Evolutionary conservation across 2,888 invertebrate genomes (phyloP).

Genomic region (Caenorhabditis afra): DNA sequence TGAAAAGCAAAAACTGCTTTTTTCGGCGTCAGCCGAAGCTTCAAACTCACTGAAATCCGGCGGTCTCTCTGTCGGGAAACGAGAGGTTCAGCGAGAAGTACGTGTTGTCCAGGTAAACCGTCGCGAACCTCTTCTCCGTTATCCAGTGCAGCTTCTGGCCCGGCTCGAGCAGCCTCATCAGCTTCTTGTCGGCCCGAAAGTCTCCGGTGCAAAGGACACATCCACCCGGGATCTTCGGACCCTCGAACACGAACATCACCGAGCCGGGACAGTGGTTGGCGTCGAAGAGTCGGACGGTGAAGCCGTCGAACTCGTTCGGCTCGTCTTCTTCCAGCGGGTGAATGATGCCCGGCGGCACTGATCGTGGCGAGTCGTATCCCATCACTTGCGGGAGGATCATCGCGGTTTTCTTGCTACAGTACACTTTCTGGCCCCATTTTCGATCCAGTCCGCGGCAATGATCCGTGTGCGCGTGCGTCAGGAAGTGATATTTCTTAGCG

Average conservation of each 20-base stretch:
- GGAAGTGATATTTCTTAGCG: constrained; percentile 18
- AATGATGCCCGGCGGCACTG: constrained; percentile 13
- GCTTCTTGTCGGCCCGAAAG: constrained; percentile 28
- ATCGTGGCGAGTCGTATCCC: constrained; percentile 2
- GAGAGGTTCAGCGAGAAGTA: constrained; percentile 18
- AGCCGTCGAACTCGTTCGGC: constrained; percentile 21
- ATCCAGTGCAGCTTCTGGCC: not conserved
- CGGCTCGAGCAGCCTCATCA: constrained; percentile 8
- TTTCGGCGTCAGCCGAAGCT: no score
- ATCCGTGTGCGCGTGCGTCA: constrained; percentile 38
- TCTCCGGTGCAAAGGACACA: constrained; percentile 38
- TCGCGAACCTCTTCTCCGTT: not conserved
- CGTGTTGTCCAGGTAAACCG: constrained; percentile 44
- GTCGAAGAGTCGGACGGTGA: constrained; percentile 22
- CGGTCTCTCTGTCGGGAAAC: constrained; percentile 11
- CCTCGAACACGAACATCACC: constrained; percentile 47
- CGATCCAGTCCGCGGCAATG: constrained; percentile 9
- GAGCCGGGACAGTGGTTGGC: constrained; percentile 41
- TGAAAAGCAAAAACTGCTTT: not conserved
- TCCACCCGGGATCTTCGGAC: constrained; percentile 11
- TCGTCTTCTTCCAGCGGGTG: not conserved
- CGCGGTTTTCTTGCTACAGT: constrained; percentile 35
- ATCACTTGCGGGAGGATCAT: constrained; percentile 15
- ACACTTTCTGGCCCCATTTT: constrained; percentile 9
- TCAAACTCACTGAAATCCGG: constrained; percentile 14